phyloP scores from a whole-genome alignment of 37 sponge, comb jelly and placozoan genomes.

The Agelas oroides region DNA sequence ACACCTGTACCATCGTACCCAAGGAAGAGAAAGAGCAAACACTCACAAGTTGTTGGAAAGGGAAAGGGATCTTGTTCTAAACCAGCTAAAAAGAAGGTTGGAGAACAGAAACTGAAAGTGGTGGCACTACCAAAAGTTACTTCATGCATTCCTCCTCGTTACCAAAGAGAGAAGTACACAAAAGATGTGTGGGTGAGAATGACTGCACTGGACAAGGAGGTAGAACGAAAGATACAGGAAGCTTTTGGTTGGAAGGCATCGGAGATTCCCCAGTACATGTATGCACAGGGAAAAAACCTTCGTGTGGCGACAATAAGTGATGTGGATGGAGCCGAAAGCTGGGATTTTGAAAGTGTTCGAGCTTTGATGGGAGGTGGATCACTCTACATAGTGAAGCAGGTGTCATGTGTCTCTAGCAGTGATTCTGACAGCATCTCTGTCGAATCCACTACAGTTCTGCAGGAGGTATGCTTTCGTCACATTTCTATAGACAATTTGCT shows the following conservation, averaged over 20 bases:
- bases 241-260: conserved; percentile 1
- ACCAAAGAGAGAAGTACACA: not conserved
- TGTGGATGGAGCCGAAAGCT: conserved; percentile 29
- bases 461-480: too few relatives aligned
- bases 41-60: too few relatives aligned
- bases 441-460: too few relatives aligned
- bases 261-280: not conserved
- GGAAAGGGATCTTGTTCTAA: too few relatives aligned
- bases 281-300: conserved; percentile 23
- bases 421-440: too few relatives aligned
- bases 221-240: not conserved
- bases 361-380: conserved; percentile 24
- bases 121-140: not conserved
- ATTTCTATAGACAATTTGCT: too few relatives aligned
- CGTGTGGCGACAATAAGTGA: conserved; percentile 11
- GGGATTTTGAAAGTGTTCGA: conserved; percentile 23
- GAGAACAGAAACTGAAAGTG: too few relatives aligned
- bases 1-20: too few relatives aligned
- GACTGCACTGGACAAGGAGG: not conserved
- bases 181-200: conserved; percentile 7
- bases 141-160: too few relatives aligned
- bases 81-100: too few relatives aligned
- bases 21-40: too few relatives aligned
- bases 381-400: not conserved
- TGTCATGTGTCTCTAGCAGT: not conserved